Evolutionary conservation across 2,888 invertebrate species (phyloP), one percentile per base, ranked within the genome.

Genomic region (Scelioninae gen. 1): DNA sequence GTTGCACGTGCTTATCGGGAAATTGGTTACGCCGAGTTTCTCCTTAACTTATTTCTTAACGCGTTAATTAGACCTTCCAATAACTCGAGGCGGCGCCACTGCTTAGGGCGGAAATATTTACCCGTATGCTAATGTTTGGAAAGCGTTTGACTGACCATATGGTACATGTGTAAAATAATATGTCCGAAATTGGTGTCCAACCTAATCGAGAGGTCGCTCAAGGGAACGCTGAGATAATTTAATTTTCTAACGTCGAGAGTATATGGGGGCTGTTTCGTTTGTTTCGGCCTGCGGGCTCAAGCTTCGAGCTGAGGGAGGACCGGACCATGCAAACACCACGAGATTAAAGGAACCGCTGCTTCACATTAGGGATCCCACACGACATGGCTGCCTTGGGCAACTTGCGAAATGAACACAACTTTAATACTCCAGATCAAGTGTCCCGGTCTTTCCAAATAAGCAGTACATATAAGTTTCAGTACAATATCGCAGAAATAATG

Each of bases 241-340:
- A 83, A 83, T 85, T 84, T 84, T 74, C 84, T 15, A 55, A 63
- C 51, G 68, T 56, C 66, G 63, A 45, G n/a, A 55, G 58, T 60
- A 45, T 76, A 76, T 68, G 84, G 85, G 85, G 85, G 85, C 83
- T 86, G 76, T 80, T 87, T 86, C 86, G 88, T 88, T 89, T 88
- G 85, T 86, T 85, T 86, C 87, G 86, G 72, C 81, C 77, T 74
- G 60, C 63, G 79, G 85, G 84, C 78, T 65, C 80, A 74, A 84
- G 77, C 82, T 72, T 79, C 76, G 84, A 87, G 86, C 79, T 75
- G 55, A 49, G 75, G 78, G 69, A 81, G 77, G 86, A 68, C 84
- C 78, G 88, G 86, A 88, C 89, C 91, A 91, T 91, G 91, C 92
- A 92, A 92, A 92, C 92, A 92, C 88, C 87, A 85, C 89, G 88